Base-by-base conservation (phyloP, 2,888 invertebrate genomes). In the Isoperla grammatica region DNA sequence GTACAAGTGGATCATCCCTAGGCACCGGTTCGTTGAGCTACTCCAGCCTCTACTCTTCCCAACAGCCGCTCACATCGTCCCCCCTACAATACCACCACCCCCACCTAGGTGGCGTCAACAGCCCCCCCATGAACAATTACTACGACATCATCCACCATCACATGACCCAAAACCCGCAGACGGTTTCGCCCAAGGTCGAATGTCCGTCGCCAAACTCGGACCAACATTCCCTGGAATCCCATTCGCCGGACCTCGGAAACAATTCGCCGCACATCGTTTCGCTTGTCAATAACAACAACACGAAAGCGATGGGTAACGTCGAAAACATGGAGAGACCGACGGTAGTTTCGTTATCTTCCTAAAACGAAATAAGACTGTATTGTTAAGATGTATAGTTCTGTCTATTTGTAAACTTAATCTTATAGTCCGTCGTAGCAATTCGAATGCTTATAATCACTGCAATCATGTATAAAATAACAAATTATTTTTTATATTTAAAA, bases 311-410 rank as follows among this genome's bases (percentile, higher is more conserved):
- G 8, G 55, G 57, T 13, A 50, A 40, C 55, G 39, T 40, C 15
- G 57, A 63, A 6, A 64, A 62, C 40, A 54, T 57, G 56, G 71
- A 71, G 23, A 70, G 75, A 65, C 74, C 75, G 1, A 71, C 74
- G 4, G 75, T 76, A 2, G 75, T 76, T 1, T 74, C 74, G 5
- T 57, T 73, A 62, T 73, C 73, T 4, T 69, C 71, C 12, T 69
- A 39, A 29, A 29, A 6, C 29, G 8, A 6, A 29, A 29, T n/a
- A 29, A 29, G 29, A 29, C 29, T 29, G 29, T 29, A 29, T 29
- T 8, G 8, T n/a, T 29, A 29, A 4, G 29, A 4, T 29, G 8
- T 29, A 29, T 6, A 29, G n/a, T n/a, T n/a, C 29, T 29, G 8
- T 29, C n/a, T 29, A 29, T 6, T 29, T 29, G 29, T 29, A 6